Percentiles rank a stretch among this genome's conserved stretches.
Conservation (phyloP, 2,888 invertebrate genomes). For the Limnephilus marmoratus region DNA sequence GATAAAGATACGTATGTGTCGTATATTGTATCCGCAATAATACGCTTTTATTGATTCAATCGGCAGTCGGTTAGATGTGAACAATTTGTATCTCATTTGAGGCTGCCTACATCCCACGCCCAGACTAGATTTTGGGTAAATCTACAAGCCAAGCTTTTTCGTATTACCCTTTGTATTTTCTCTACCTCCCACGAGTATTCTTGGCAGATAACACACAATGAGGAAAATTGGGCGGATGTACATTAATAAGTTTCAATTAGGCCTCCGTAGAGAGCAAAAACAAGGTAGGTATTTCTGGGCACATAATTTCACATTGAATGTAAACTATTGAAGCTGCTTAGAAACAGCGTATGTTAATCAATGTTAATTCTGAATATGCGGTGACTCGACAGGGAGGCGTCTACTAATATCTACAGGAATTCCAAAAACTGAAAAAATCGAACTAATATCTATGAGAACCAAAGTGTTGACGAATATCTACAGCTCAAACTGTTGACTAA, state of each 20-base stretch:
- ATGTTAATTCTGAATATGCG: background rate
- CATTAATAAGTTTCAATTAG: background rate
- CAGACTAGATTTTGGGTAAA: background rate
- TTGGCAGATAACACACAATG: background rate
- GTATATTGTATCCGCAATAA: background rate
- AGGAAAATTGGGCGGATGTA: background rate
- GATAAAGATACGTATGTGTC: background rate
- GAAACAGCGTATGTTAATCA: background rate
- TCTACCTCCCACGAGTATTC: background rate
- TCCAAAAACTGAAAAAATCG: too few species aligned
- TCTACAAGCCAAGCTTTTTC: slow-evolving; percentile 2
- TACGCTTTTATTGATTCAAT: background rate
- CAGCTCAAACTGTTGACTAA: too few species aligned
- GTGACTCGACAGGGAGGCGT: too few species aligned
- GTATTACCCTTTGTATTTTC: background rate
- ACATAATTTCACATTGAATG: background rate
- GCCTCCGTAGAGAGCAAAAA: background rate
- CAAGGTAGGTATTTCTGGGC: background rate
- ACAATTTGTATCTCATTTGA: background rate
- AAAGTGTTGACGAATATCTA: too few species aligned
- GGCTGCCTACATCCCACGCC: background rate
- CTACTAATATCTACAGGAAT: too few species aligned
- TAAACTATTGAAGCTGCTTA: background rate
- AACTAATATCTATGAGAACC: too few species aligned
- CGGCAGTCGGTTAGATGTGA: background rate